These are phyloP conservation scores for Coreius guichenoti DNA, from an alignment of 2,797 vertebrate genomes.

Conservation along the genomic window DNA sequence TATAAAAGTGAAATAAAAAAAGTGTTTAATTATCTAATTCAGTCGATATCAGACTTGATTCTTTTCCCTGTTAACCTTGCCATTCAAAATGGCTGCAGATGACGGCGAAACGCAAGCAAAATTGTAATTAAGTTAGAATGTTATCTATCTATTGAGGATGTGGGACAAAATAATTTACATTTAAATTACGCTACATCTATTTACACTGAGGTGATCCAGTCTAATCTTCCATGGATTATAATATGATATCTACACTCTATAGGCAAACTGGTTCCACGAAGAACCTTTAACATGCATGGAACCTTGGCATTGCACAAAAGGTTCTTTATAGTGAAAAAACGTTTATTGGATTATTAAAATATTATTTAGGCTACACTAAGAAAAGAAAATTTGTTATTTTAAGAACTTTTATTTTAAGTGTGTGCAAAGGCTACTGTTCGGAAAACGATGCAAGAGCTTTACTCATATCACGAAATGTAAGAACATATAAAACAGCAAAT, in stretches of 20 bases:
- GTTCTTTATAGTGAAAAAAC: not conserved
- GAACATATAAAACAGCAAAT: not conserved
- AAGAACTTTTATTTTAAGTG: not conserved
- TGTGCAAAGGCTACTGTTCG: too few species aligned
- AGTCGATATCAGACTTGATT: not conserved
- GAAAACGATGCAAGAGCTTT: not conserved
- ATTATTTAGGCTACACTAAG: not conserved
- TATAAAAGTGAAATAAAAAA: not conserved
- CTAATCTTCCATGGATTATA: not conserved
- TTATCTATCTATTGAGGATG: not conserved
- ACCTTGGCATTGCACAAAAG: not conserved
- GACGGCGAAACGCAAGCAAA: not conserved
- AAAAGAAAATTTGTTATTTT: not conserved
- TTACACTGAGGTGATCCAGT: not conserved
- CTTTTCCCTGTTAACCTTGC: not conserved
- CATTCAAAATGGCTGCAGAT: not conserved
- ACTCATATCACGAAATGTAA: not conserved
- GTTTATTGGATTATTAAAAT: not conserved
- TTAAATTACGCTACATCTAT: not conserved
- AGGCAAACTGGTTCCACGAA: not conserved
- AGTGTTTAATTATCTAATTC: not conserved
- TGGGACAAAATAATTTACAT: not conserved
- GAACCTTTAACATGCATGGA: not conserved
- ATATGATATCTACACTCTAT: not conserved
- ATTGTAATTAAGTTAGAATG: not conserved